These are phyloP conservation scores for Stenotaenia linearis DNA, from an alignment of 2,888 invertebrate genomes.

Conservation along the genomic window DNA sequence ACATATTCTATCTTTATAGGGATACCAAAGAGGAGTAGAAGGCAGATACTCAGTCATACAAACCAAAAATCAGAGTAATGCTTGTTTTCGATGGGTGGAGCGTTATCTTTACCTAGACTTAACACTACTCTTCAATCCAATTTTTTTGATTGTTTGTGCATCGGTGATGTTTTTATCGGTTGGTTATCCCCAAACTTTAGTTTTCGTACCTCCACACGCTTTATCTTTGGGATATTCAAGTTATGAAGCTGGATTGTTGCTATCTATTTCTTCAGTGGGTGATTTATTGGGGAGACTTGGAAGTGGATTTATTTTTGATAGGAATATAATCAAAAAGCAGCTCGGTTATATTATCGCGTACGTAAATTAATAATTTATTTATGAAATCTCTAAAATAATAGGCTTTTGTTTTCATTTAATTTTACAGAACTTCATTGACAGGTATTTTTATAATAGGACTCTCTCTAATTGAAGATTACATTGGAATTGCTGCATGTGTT, in stretches of 20 bases:
- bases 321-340: not conserved
- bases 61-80: too few relatives aligned
- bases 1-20: not conserved
- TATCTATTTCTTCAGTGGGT: not conserved
- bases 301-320: constrained; percentile 20
- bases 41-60: not conserved
- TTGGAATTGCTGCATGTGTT: not conserved
- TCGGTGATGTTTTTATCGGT: not conserved
- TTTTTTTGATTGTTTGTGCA: constrained; percentile 45
- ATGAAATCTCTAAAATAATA: not conserved
- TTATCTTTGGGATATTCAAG: not conserved
- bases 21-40: not conserved
- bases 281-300: not conserved
- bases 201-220: not conserved
- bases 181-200: not conserved
- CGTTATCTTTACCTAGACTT: not conserved
- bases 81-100: not conserved
- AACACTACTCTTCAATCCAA: not conserved
- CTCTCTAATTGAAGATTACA: not conserved
- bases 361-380: constrained; percentile 34
- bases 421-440: not conserved
- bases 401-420: not conserved
- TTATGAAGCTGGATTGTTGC: not conserved
- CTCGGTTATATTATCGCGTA: constrained; percentile 17
- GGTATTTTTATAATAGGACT: not conserved